These are phyloP conservation scores for Sminthurides aquaticus DNA, from an alignment of 2,888 invertebrate genomes.

Conservation along the genomic window DNA sequence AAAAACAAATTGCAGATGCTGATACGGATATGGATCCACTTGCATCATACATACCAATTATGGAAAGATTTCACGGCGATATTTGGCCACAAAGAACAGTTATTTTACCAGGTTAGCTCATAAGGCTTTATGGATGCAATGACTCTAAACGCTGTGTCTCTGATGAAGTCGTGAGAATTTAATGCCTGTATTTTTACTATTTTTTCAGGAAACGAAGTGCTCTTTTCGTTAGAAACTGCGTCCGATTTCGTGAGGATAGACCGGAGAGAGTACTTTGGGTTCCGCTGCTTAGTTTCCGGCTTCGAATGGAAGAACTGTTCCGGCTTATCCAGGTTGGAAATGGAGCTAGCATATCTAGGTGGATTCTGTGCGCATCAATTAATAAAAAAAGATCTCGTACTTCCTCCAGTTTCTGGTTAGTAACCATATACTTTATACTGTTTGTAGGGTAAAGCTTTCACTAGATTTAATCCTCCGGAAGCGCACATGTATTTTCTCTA, in stretches of 20 bases:
- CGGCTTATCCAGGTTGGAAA: conserved; percentile 69
- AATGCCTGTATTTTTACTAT: no score
- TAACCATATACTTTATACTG: background rate
- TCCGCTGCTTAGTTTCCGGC: conserved; percentile 80
- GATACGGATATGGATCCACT: conserved; percentile 11
- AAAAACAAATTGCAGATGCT: conserved; percentile 1
- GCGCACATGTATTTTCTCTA: no score
- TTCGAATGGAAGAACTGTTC: conserved; percentile 50
- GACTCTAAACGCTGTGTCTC: no score
- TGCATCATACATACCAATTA: conserved; percentile 57
- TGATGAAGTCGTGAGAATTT: no score
- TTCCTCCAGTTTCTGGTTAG: conserved; percentile 57
- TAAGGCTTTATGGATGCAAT: no score
- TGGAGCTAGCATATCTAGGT: conserved; percentile 80
- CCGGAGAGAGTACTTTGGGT: conserved; percentile 67
- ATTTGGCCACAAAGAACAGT: conserved; percentile 85
- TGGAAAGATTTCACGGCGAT: conserved; percentile 59
- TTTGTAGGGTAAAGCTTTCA: no score
- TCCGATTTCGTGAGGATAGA: conserved; percentile 90
- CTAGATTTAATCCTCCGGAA: no score
- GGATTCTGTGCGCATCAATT: conserved; percentile 86
- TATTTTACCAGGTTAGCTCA: conserved; percentile 63
- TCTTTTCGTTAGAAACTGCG: conserved; percentile 91
- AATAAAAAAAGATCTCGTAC: conserved; percentile 69
- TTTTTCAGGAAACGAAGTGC: conserved; percentile 81